Base-by-base conservation (phyloP, 1,140 invertebrate species). In the Cyclargus thomasi region DNA sequence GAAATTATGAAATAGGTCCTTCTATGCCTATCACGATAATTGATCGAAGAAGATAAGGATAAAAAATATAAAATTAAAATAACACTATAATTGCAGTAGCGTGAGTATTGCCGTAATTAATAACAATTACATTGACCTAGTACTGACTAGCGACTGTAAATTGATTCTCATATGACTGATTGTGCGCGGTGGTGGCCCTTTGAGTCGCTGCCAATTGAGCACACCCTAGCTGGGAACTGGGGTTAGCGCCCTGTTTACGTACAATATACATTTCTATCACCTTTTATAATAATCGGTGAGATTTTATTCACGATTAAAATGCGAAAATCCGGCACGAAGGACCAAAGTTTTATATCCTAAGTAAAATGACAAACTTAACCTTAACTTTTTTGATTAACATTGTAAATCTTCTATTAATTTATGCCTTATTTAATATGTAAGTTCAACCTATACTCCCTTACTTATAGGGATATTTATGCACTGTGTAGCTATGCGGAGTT, bases 121-220 rank as follows among this genome's bases (percentile, higher is more conserved):
- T 47, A 3, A 47, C 39, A 8, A 47, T 47, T 65, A 64, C 74
- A 69, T 23, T 82, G 81, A 85, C 83, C 83, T 74, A 83, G 67
- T 83, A 79, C 79, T 75, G 67, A 63, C 62, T 72, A 70, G 64
- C 70, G 71, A 72, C 80, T 78, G 78, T 73, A 74, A 78, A 88
- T 88, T 88, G 81, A 77, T 85, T 81, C 84, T 90, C 85, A 86
- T 90, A 88, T 88, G 78, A 77, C 71, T 88, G 84, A 88, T 90
- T 90, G 87, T 90, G 84, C 79, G 72, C 83, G 81, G 85, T 80
- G 83, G 82, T 80, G 74, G 79, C 84, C 85, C 83, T 88, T 81
- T 77, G 83, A 82, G 80, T 78, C 77, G 81, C 76, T 86, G 86
- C 85, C 85, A 90, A 88, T 88, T 88, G 88, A 77, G 77, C 72